Percentiles rank a stretch among this genome's conserved stretches.
These are phyloP conservation scores for Entelurus aequoreus DNA, from an alignment of 2,113 vertebrate genomes.

Conservation along the genomic window DNA sequence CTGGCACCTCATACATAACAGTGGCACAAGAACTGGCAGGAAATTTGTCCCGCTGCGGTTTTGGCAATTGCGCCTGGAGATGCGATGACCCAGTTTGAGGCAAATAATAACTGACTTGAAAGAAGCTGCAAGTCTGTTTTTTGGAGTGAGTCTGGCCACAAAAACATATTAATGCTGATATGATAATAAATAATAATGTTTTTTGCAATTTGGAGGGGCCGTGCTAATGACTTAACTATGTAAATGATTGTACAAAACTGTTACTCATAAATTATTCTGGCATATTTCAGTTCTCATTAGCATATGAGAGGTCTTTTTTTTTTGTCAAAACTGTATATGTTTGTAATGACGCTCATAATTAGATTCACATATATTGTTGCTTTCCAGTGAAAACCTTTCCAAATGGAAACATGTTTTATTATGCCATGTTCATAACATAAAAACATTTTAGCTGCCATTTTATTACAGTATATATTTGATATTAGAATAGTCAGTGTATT, in stretches of 20 bases:
- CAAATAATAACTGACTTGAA: constrained; percentile 44
- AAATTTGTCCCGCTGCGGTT: constrained; percentile 52
- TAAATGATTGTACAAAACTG: constrained; percentile 30
- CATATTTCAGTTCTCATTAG: constrained; percentile 27
- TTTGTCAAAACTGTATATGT: constrained; percentile 13
- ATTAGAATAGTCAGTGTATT: no score
- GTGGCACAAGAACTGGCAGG: constrained; percentile 43
- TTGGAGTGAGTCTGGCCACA: background rate
- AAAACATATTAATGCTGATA: constrained; percentile 46
- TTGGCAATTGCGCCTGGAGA: constrained; percentile 53
- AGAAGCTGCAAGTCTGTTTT: constrained; percentile 42
- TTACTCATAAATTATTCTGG: constrained; percentile 24
- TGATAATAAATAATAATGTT: constrained; percentile 21
- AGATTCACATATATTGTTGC: no score
- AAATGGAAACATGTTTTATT: no score
- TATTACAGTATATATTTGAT: no score
- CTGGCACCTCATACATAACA: constrained; percentile 44
- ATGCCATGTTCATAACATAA: no score
- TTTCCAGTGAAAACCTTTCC: no score
- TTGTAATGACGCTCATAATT: constrained; percentile 4
- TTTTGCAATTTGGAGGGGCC: constrained; percentile 28
- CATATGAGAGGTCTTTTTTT: constrained; percentile 5
- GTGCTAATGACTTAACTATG: constrained; percentile 24
- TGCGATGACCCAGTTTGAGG: constrained; percentile 58
- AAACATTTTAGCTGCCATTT: no score